phyloP scores from a whole-genome alignment of 2,113 vertebrate species.

The Oplegnathus fasciatus region DNA sequence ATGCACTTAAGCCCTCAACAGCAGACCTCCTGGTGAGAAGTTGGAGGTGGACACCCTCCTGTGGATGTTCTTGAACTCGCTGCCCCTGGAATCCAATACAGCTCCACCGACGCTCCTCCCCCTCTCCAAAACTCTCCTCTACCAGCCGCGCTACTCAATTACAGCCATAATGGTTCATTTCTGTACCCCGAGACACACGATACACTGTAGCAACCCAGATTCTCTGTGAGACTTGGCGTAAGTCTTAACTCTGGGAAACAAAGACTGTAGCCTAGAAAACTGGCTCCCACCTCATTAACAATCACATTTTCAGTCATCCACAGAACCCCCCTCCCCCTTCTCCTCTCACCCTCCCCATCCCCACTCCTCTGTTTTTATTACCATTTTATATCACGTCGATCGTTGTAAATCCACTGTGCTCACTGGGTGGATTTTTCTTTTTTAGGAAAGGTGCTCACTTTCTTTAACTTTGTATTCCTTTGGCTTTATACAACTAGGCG shows the following conservation, averaged over 20 bases:
- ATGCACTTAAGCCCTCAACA: conserved; percentile 10
- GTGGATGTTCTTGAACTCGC: conserved; percentile 73
- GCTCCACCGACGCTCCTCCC: conserved; percentile 54
- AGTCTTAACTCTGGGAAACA: conserved; percentile 74
- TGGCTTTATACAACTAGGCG: conserved; percentile 61
- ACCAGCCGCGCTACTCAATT: conserved; percentile 69
- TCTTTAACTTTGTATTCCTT: conserved; percentile 46
- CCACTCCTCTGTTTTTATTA: conserved; percentile 67
- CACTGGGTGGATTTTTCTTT: conserved; percentile 42
- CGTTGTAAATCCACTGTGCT: conserved; percentile 66
- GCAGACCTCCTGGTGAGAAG: conserved; percentile 48
- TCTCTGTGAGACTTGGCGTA: conserved; percentile 78
- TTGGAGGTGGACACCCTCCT: conserved; percentile 63
- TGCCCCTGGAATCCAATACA: conserved; percentile 74
- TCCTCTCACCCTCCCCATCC: conserved; percentile 3
- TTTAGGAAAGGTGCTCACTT: conserved; percentile 35
- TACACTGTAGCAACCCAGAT: conserved; percentile 78
- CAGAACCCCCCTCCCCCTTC: conserved; percentile 18
- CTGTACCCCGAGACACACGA: conserved; percentile 78
- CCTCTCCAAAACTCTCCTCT: conserved; percentile 38
- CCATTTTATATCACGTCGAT: conserved; percentile 68
- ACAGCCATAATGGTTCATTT: conserved; percentile 78
- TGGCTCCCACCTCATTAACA: conserved; percentile 80
- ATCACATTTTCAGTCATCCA: conserved; percentile 74
- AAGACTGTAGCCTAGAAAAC: conserved; percentile 76